Evolutionary conservation across 2,888 invertebrate species (phyloP), one percentile per base, ranked within the genome.

Genomic region (Parnassius mnemosyne): DNA sequence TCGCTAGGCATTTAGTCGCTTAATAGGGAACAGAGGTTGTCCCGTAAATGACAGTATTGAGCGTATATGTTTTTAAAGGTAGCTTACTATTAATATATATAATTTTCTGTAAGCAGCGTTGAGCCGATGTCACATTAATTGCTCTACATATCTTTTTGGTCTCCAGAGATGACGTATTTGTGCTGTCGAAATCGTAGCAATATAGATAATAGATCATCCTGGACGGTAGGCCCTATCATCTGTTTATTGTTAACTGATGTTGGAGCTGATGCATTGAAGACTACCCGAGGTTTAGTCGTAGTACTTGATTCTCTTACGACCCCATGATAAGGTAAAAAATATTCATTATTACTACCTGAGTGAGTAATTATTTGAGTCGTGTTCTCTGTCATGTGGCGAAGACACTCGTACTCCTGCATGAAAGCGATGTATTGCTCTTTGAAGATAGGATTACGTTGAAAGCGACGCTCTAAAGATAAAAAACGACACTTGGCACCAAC

Each of bases 221-320:
- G 67, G 0, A 69, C 55, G 3, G 20, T 57, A 12, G 66, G 67
- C 1, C 64, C 67, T 5, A 65, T 56, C 46, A 61, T 43, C 43
- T 66, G 67, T 7, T 65, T 54, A 13, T 67, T 64, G 16, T 66
- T 66, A 1, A 67, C 34, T 0, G 68, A 68, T 11, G 65, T 65
- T n/a, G 43, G 43, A n/a, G 61, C 64, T 10, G 64, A 65, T 1
- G 61, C 67, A 12, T 67, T 59, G 44, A 67, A 67, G 9, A 67
- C 62, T 25, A 60, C 60, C 2, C 67, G 61, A 10, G 65, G 44
- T 46, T 64, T 64, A 13, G 65, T 67, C 1, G 65, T 61, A 25
- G 56, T 57, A 46, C 67, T 67, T 10, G 50, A 12, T 11, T 63
- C 61, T 34, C 50, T 53, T 3, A 63, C 16, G 5, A 65, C 62